These are phyloP conservation scores for Drosophila yakuba DNA, from an alignment of 1,140 invertebrate genomes.

Conservation along the genomic window DNA sequence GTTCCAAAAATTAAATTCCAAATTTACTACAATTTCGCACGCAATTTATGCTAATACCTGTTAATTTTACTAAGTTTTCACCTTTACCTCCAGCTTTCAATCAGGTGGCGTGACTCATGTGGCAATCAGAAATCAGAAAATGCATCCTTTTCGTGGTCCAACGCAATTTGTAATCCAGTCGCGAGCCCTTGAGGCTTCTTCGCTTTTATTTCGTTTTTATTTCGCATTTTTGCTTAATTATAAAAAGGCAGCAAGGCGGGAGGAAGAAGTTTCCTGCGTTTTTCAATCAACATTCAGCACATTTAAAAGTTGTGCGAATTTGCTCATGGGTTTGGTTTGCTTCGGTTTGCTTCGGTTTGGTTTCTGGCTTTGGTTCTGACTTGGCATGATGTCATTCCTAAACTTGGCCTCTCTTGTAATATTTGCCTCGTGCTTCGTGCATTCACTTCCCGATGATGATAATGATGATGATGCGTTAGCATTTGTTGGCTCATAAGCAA, in stretches of 20 bases:
- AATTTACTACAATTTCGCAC: not conserved
- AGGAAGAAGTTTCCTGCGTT: slow-evolving; percentile 7
- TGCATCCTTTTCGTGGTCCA: slow-evolving; percentile 50
- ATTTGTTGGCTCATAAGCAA: slow-evolving; percentile 54
- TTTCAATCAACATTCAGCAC: slow-evolving; percentile 57
- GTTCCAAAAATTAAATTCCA: not conserved
- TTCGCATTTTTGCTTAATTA: slow-evolving; percentile 38
- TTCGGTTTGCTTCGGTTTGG: too few species aligned
- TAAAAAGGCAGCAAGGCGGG: slow-evolving; percentile 25
- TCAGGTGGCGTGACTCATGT: slow-evolving; percentile 35
- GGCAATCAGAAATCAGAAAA: slow-evolving; percentile 42
- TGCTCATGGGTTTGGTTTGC: slow-evolving; percentile 10
- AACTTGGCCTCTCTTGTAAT: slow-evolving; percentile 58
- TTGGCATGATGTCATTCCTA: slow-evolving; percentile 68
- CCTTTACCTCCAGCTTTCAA: not conserved
- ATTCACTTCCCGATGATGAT: slow-evolving; percentile 35
- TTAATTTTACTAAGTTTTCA: not conserved
- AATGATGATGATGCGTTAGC: slow-evolving; percentile 44
- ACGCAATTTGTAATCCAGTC: slow-evolving; percentile 46
- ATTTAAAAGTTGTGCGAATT: slow-evolving; percentile 53
- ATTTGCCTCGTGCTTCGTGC: slow-evolving; percentile 48
- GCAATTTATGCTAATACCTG: too few species aligned
- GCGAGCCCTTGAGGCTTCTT: slow-evolving; percentile 25
- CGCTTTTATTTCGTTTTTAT: not conserved
- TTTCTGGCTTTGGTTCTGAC: slow-evolving; percentile 6